These are phyloP conservation scores for Aradophagus sp. DNA, from an alignment of 1,140 invertebrate genomes.

Conservation along the genomic window DNA sequence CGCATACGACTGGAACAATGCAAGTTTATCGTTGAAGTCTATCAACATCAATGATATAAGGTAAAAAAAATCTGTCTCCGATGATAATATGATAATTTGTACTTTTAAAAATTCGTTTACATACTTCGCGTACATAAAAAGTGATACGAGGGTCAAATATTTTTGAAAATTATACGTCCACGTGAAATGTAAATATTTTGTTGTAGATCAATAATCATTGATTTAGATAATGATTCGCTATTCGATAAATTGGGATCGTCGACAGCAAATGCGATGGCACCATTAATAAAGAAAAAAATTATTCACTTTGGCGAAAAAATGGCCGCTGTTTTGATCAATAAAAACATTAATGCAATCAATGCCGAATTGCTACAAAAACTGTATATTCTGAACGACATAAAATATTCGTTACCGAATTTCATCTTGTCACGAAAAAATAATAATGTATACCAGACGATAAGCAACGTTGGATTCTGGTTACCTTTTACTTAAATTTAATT, in stretches of 20 bases:
- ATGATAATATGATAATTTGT: too few relatives aligned
- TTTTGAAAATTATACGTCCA: too few relatives aligned
- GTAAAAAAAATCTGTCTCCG: too few relatives aligned
- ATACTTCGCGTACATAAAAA: too few relatives aligned
- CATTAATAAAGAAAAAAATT: slow-evolving; percentile 21
- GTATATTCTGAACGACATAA: neutral
- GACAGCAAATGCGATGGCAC: slow-evolving; percentile 17
- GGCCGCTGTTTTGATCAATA: slow-evolving; percentile 11
- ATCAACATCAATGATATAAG: slow-evolving; percentile 20
- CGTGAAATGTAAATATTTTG: neutral
- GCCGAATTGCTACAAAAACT: slow-evolving; percentile 9
- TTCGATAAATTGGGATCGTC: slow-evolving; percentile 18
- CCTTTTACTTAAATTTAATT: too few relatives aligned
- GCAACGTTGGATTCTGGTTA: too few relatives aligned
- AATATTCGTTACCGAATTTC: neutral
- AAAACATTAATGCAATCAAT: slow-evolving; percentile 17
- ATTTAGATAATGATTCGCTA: slow-evolving; percentile 15
- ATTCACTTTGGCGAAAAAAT: slow-evolving; percentile 24
- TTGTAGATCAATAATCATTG: slow-evolving; percentile 12
- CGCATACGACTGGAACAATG: slow-evolving; percentile 25
- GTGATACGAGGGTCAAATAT: too few relatives aligned
- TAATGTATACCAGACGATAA: too few relatives aligned
- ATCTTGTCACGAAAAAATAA: neutral
- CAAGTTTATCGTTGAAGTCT: slow-evolving; percentile 21
- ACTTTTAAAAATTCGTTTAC: too few relatives aligned